Evolutionary conservation across 1,140 invertebrate species (phyloP).

Genomic region (Bilobella aurantiaca): DNA sequence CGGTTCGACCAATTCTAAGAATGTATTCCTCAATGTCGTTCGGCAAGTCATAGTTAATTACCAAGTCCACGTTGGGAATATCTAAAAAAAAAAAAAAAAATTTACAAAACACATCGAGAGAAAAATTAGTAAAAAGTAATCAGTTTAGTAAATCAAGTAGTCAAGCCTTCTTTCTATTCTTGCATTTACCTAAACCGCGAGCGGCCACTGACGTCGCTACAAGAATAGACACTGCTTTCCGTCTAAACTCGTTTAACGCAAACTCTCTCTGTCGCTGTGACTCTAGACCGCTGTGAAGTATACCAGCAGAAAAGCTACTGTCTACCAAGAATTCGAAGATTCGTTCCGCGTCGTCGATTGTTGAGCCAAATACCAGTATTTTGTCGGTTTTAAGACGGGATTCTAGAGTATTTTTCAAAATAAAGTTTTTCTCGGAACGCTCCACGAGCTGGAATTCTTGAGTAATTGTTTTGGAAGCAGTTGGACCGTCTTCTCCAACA

Average conservation of each 20-base stretch:
- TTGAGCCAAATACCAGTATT: conserved; percentile 80
- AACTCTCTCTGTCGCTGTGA: conserved; percentile 77
- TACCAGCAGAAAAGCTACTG: conserved; percentile 60
- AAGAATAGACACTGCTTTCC: conserved; percentile 59
- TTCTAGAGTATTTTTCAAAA: conserved; percentile 57
- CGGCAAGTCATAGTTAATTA: conserved; percentile 87
- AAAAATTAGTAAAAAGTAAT: neutral
- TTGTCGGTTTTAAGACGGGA: conserved; percentile 49
- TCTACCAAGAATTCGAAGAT: conserved; percentile 63
- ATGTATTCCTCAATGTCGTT: conserved; percentile 83
- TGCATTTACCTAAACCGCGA: conserved; percentile 57
- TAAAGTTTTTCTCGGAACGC: conserved; percentile 60
- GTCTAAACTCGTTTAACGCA: conserved; percentile 71
- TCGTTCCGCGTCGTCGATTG: conserved; percentile 79
- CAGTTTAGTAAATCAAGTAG: neutral
- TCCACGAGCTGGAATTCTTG: conserved; percentile 68
- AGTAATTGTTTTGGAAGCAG: conserved; percentile 77
- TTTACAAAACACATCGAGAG: no score
- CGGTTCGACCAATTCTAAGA: conserved; percentile 88
- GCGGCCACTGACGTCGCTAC: conserved; percentile 91
- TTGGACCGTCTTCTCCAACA: conserved; percentile 69
- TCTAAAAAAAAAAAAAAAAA: conserved; percentile 44
- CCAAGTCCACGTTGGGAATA: conserved; percentile 70
- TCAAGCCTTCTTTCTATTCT: neutral
- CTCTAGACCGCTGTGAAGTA: conserved; percentile 79